Evolutionary conservation across 2,113 vertebrate species (phyloP).

Genomic region (Eudyptes chrysolophus): DNA sequence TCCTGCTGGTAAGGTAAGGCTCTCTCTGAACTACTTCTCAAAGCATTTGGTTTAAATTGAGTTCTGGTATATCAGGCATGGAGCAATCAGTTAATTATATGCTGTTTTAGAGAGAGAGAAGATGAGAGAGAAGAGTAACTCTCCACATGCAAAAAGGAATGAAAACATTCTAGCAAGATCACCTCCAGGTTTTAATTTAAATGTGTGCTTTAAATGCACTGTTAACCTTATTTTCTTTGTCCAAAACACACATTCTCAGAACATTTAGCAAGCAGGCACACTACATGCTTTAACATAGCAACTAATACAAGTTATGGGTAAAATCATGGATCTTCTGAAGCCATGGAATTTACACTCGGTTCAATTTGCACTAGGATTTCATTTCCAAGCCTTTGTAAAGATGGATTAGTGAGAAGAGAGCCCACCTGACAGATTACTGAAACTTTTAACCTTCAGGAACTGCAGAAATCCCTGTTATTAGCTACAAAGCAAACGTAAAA

Average conservation of each 20-base stretch:
- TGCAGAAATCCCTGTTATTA: background rate
- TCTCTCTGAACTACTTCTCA: background rate
- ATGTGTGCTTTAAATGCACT: background rate
- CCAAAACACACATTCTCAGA: background rate
- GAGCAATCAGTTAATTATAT: background rate
- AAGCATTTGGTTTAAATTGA: background rate
- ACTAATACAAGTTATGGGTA: background rate
- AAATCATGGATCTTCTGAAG: background rate
- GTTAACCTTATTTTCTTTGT: background rate
- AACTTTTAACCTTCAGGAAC: background rate
- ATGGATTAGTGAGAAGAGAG: background rate
- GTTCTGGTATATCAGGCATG: background rate
- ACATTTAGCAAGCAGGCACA: background rate
- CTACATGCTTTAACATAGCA: background rate
- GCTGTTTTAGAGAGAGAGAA: background rate
- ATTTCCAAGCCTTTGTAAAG: background rate
- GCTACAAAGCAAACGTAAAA: background rate
- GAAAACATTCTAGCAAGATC: background rate
- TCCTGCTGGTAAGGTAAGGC: background rate
- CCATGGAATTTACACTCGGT: background rate
- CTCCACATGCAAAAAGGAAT: accelerated
- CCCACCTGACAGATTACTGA: background rate
- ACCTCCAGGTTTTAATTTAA: background rate
- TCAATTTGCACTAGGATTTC: background rate
- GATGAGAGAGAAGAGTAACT: background rate